Conservation (phyloP, 2,888 invertebrate species). For the Hermaeophaga mercurialis region DNA sequence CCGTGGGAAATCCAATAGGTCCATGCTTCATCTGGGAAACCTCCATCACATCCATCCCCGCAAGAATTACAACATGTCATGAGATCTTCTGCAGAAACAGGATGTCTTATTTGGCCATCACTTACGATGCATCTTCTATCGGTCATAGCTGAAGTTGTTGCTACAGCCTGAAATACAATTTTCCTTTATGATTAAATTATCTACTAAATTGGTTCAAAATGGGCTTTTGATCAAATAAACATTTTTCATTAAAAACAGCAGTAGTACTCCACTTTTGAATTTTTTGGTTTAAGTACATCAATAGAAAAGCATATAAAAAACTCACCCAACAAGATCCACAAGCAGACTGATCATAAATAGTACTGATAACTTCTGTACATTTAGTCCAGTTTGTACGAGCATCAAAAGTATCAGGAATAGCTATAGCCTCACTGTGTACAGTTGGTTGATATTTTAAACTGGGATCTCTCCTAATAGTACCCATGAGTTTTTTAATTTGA, state of each 20-base stretch:
- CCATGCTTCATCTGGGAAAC: slow-evolving; percentile 80
- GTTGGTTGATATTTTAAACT: not conserved
- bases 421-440: slow-evolving; percentile 5
- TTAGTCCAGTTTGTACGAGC: slow-evolving; percentile 78
- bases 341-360: slow-evolving; percentile 81
- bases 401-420: slow-evolving; percentile 66
- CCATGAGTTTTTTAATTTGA: slow-evolving; percentile 71
- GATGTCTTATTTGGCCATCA: slow-evolving; percentile 68
- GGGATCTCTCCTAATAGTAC: slow-evolving; percentile 59
- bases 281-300: too few species aligned
- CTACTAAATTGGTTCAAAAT: too few species aligned
- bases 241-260: too few species aligned
- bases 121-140: slow-evolving; percentile 83
- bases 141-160: slow-evolving; percentile 85
- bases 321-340: slow-evolving; percentile 88
- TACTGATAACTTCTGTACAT: slow-evolving; percentile 75
- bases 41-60: slow-evolving; percentile 82
- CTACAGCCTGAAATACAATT: slow-evolving; percentile 83
- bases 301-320: too few species aligned
- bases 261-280: too few species aligned
- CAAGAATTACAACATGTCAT: slow-evolving; percentile 77
- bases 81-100: slow-evolving; percentile 81
- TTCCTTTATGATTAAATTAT: too few species aligned
- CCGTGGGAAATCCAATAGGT: slow-evolving; percentile 79
- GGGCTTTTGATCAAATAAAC: too few species aligned